phyloP scores from a whole-genome alignment of 1,140 invertebrate species.

The Belonocnema kinseyi region DNA sequence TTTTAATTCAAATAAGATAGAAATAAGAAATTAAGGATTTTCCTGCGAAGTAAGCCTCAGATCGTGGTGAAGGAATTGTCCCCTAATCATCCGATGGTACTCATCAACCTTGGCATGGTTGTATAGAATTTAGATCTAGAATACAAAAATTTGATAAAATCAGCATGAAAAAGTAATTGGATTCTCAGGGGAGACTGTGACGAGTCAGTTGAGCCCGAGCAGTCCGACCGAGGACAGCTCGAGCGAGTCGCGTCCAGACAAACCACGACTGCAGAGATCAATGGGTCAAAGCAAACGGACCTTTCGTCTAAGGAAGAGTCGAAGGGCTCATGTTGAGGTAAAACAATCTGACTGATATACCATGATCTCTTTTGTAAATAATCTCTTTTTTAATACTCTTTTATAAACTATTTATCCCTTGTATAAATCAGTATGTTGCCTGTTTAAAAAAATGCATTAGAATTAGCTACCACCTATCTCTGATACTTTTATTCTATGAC shows the following conservation, averaged over 20 bases:
- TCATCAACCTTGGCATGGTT: constrained; percentile 63
- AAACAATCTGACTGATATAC: neutral
- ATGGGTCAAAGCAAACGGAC: constrained; percentile 96
- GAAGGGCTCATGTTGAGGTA: constrained; percentile 77
- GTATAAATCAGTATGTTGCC: no score
- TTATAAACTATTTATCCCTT: neutral
- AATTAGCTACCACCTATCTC: neutral
- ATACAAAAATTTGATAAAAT: neutral
- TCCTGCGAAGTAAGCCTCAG: no score
- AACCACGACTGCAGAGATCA: constrained; percentile 90
- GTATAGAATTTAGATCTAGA: constrained; percentile 50
- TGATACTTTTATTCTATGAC: neutral
- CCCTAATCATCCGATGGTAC: neutral
- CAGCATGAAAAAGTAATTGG: constrained; percentile 17
- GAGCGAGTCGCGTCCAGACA: constrained; percentile 78
- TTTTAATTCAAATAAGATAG: neutral
- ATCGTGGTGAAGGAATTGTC: constrained; percentile 1
- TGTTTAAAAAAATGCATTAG: no score
- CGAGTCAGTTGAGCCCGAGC: constrained; percentile 83
- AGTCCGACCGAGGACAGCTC: constrained; percentile 83
- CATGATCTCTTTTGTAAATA: neutral
- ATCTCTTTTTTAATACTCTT: neutral
- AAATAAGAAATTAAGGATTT: neutral
- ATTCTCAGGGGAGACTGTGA: constrained; percentile 81
- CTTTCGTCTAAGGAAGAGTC: constrained; percentile 90